Base-by-base conservation (phyloP, 2,888 invertebrate species). In the Drosophila incognita region DNA sequence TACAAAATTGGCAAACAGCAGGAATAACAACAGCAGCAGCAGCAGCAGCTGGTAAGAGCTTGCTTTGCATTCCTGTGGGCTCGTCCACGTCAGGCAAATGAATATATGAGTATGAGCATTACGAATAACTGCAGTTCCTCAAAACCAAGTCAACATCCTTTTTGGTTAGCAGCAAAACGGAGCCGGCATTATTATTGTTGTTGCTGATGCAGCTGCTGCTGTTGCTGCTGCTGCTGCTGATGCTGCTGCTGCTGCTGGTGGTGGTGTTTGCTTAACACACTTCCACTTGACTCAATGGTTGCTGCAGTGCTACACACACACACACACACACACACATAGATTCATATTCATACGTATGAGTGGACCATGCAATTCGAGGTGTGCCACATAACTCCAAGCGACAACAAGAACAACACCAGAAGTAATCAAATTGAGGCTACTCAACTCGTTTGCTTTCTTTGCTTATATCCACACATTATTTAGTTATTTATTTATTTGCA, bases 71-170 rank as follows among this genome's bases (percentile, higher is more conserved):
- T 81, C 81, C 78, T 78, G 81, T 81, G 81, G 67, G 79, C 69
- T 66, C 69, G 80, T 69, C 75, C 75, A 84, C 46, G 82, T 82
- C 89, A 80, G 78, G 85, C 82, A 85, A 85, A 85, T 85, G 87
- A 85, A 85, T 85, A 85, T 85, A 85, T 89, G 85, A 85, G 89
- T 84, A 78, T 82, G 57, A 57, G 78, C 85, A 67, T 82, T 73
- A 81, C 78, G 87, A 85, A 85, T 85, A 89, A 75, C 85, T 89
- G 89, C 85, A 89, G 85, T 85, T 85, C 89, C 85, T 85, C 85
- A 87, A 80, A 80, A 89, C 89, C 87, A 84, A 85, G 85, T 89
- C 89, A 89, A 85, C 85, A 85, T 85, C 85, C 85, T 89, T 85
- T 89, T 87, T 78, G 85, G 85, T 82, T 83, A 88, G 70, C 81